phyloP scores from a whole-genome alignment of 2,113 vertebrate species.

The Silurus asotus region DNA sequence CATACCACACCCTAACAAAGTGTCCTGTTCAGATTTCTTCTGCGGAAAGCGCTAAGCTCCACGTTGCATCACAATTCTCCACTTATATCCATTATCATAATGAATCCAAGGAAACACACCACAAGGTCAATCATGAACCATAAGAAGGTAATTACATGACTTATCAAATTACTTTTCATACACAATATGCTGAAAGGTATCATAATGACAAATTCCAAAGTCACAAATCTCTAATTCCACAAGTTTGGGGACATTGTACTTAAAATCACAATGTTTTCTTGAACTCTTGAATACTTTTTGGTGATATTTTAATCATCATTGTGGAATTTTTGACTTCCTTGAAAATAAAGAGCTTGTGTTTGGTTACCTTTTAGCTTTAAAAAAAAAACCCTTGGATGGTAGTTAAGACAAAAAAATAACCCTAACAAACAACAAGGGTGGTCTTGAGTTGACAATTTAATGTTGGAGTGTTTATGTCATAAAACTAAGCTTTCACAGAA shows the following conservation, averaged over 20 bases:
- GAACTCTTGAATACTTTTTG: background rate
- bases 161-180: background rate
- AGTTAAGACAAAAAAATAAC: background rate
- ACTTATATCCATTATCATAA: slow-evolving; percentile 2
- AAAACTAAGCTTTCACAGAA: slow-evolving; percentile 13
- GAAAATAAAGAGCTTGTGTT: background rate
- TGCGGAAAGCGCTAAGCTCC: slow-evolving; percentile 1
- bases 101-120: slow-evolving; percentile 5
- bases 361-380: background rate
- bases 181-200: background rate
- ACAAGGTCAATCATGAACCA: background rate
- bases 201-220: background rate
- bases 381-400: background rate
- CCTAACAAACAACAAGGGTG: slow-evolving; percentile 19
- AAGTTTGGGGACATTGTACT: background rate
- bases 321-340: background rate
- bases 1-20: slow-evolving; percentile 46
- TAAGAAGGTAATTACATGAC: slow-evolving; percentile 13
- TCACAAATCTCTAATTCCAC: background rate
- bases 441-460: slow-evolving; percentile 12
- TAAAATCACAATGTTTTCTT: background rate
- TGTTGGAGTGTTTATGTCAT: background rate
- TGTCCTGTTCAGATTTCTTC: slow-evolving; percentile 27
- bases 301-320: background rate
- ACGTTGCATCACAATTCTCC: slow-evolving; percentile 4